These are phyloP conservation scores for Phrynocephalus forsythii DNA, from an alignment of 2,797 vertebrate genomes.

Conservation along the genomic window DNA sequence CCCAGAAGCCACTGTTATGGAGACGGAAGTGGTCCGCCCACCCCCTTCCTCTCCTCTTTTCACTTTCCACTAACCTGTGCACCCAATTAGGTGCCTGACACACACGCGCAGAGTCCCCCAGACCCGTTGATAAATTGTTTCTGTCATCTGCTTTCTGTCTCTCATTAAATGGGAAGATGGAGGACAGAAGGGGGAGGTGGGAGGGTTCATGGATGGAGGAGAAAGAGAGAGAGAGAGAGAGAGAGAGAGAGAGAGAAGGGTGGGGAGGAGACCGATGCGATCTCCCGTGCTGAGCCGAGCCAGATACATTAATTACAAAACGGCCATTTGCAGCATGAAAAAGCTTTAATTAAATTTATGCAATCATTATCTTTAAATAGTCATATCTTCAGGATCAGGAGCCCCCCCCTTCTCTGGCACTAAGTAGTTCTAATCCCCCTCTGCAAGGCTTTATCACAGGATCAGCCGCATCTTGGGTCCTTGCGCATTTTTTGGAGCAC, in stretches of 20 bases:
- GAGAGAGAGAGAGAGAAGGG: constrained; percentile 46
- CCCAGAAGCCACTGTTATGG: constrained; percentile 38
- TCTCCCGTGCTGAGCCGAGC: constrained; percentile 85
- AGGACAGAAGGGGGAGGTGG: constrained; percentile 50
- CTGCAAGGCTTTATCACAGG: constrained; percentile 65
- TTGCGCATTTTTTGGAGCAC: constrained; percentile 19
- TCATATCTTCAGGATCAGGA: constrained; percentile 84
- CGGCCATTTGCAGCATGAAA: constrained; percentile 94
- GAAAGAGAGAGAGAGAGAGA: constrained; percentile 33
- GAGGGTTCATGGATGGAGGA: constrained; percentile 1
- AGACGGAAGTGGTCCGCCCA: constrained; percentile 43
- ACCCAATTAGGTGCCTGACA: constrained; percentile 94
- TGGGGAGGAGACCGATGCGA: constrained; percentile 71
- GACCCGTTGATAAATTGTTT: constrained; percentile 86
- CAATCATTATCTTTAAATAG: constrained; percentile 99
- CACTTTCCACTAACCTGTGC: constrained; percentile 87
- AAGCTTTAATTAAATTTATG: constrained; percentile 99
- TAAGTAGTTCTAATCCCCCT: constrained; percentile 74
- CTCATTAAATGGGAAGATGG: constrained; percentile 77
- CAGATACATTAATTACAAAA: constrained; percentile 88
- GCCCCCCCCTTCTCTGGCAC: constrained; percentile 70
- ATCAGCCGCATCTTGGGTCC: constrained; percentile 58
- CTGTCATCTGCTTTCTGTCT: constrained; percentile 98
- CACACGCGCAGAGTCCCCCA: constrained; percentile 63
- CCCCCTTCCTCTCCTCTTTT: constrained; percentile 55